A percentile compares a stretch with the other conserved stretches of the same genome.
Conservation (phyloP, 2,888 invertebrate species). For the Catonia carolina region DNA sequence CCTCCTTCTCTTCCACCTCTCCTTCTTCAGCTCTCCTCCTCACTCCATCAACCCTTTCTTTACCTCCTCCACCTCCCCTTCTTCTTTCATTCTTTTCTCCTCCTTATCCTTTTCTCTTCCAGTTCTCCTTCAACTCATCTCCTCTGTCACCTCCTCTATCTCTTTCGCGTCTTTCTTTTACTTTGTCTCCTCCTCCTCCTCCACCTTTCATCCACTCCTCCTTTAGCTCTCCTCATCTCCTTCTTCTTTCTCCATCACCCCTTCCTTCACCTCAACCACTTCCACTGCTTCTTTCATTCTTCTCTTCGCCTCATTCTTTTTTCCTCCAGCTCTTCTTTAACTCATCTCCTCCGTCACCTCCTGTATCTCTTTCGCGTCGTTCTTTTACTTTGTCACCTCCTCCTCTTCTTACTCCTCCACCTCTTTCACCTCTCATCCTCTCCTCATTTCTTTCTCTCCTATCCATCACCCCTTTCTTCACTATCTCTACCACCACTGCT, state of each 20-base stretch:
- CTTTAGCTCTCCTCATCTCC: neutral
- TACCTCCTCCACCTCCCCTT: neutral
- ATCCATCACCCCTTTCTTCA: neutral
- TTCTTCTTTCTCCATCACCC: neutral
- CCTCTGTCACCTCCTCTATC: neutral
- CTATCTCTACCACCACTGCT: neutral
- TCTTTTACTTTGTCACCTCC: neutral
- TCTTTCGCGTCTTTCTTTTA: neutral
- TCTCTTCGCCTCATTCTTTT: neutral
- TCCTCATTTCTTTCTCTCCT: neutral
- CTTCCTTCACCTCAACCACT: neutral
- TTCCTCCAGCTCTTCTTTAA: neutral
- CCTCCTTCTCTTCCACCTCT: neutral
- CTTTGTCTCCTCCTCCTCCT: neutral
- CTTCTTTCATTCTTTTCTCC: neutral
- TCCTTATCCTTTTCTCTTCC: neutral
- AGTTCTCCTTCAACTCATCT: neutral
- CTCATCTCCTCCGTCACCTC: too few relatives aligned
- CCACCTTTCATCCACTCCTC: neutral
- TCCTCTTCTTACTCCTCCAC: neutral
- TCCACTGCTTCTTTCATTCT: neutral
- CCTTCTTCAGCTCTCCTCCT: neutral
- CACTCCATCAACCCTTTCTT: neutral
- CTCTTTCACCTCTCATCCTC: neutral
- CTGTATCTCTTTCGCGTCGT: neutral